Base-by-base conservation (phyloP, 2,113 vertebrate species). In the Syrmaticus mikado region DNA sequence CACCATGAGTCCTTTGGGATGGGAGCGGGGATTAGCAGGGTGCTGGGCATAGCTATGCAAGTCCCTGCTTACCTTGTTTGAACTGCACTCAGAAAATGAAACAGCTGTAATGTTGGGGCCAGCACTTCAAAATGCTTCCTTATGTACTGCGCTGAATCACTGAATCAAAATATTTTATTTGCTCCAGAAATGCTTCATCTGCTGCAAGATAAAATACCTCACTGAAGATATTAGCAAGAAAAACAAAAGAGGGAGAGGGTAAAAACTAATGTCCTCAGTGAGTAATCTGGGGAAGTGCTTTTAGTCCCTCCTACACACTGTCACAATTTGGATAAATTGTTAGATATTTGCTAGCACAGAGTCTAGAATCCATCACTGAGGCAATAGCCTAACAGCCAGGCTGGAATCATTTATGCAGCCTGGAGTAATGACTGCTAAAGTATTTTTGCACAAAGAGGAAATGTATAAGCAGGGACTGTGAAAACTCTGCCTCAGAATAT, bases 361-460 rank as follows among this genome's bases (percentile, higher is more conserved):
- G 17, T 3, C 50, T 93, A 65, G 75, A 64, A 80, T 85, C 46
- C 68, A 83, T 81, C 82, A 94, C 40, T 1, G 55, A 64, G 34
- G 85, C 9, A 93, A 92, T 38, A 46, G 22, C 41, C 79, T 73
- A 64, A 71, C 75, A 85, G 9, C 8, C 40, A 77, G 50, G 16
- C 40, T 80, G 32, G 50, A 91, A 91, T 93, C 3, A 74, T 57
- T 82, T 94, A 73, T 76, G n/a, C 50, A 70, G 58, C 28, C 55
- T 80, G 55, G 5, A 7, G 58, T 85, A 87, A 94, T 80, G 82
- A 73, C n/a, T 66, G 46, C 82, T 76, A 79, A 82, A 89, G 68
- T 76, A 80, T 85, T 91, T 85, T 87, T 85, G 21, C 58, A 80
- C 21, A 64, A 68, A 82, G 32, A 85, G 15, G 45, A 87, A 89